Percentiles rank a stretch among this genome's conserved stretches.
Conservation (phyloP, 2,888 invertebrate species). For the Erebia palarica region DNA sequence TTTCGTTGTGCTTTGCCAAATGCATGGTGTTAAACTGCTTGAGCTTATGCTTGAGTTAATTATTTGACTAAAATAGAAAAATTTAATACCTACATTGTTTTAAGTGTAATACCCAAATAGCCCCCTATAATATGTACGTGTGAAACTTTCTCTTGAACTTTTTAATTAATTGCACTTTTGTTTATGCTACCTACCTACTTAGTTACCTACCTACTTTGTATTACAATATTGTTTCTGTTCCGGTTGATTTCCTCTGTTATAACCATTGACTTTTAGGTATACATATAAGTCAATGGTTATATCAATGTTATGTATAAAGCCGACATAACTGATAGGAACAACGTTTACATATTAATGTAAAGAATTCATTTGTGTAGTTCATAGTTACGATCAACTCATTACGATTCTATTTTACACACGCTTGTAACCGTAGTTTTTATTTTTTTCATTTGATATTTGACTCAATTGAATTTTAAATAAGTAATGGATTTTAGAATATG, state of each 20-base stretch:
- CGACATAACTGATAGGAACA: constrained; percentile 43
- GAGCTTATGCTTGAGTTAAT: too few species aligned
- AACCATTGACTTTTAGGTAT: too few species aligned
- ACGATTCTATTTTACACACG: constrained; percentile 8
- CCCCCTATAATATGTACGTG: neutral
- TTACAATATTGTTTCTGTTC: constrained; percentile 42
- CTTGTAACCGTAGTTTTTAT: neutral
- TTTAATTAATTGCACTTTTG: constrained; percentile 1
- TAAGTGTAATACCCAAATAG: neutral
- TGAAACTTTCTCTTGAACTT: constrained; percentile 11
- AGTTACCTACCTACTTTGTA: neutral
- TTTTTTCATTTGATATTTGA: neutral
- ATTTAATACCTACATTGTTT: neutral
- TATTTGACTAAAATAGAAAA: neutral
- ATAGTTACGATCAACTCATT: constrained; percentile 33
- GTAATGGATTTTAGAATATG: neutral
- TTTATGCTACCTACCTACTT: too few species aligned
- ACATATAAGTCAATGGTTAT: too few species aligned
- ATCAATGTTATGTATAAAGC: constrained; percentile 46
- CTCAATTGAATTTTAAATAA: neutral
- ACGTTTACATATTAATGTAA: constrained; percentile 29
- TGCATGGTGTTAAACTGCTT: constrained; percentile 33
- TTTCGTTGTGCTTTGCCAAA: constrained; percentile 4
- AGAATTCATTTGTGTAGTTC: constrained; percentile 33
- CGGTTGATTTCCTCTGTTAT: constrained; percentile 48